These are phyloP conservation scores for Epinotia brunnichana DNA, from an alignment of 2,888 invertebrate genomes.

Conservation along the genomic window DNA sequence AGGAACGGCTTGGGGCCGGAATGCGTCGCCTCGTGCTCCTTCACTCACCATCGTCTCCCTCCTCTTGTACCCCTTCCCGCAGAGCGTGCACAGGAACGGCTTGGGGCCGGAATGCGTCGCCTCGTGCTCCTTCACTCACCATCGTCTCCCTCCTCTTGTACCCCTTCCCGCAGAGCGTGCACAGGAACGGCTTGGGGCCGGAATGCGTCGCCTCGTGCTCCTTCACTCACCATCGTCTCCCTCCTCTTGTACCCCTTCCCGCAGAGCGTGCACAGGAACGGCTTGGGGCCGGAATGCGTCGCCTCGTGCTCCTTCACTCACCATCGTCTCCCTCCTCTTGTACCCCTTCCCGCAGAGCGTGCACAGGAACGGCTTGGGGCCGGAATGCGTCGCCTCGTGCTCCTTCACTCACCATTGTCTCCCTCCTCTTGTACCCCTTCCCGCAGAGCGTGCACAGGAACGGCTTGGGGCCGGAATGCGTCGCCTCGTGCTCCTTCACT, in stretches of 20 bases:
- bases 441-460: slow-evolving; percentile 71
- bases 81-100: slow-evolving; percentile 70
- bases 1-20: slow-evolving; percentile 66
- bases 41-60: slow-evolving; percentile 71
- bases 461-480: slow-evolving; percentile 67
- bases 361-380: slow-evolving; percentile 69
- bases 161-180: slow-evolving; percentile 66
- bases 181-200: slow-evolving; percentile 69
- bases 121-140: slow-evolving; percentile 67
- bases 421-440: slow-evolving; percentile 65
- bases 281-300: slow-evolving; percentile 64
- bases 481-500: slow-evolving; percentile 60
- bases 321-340: slow-evolving; percentile 72
- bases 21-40: slow-evolving; percentile 64
- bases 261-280: slow-evolving; percentile 71
- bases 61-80: slow-evolving; percentile 68
- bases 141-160: slow-evolving; percentile 73
- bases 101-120: slow-evolving; percentile 62
- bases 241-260: slow-evolving; percentile 66
- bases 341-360: slow-evolving; percentile 68
- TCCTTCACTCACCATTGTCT: slow-evolving; percentile 67
- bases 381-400: slow-evolving; percentile 65
- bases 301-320: slow-evolving; percentile 62
- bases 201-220: slow-evolving; percentile 64
- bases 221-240: slow-evolving; percentile 70